Base-by-base conservation (phyloP, 1,140 invertebrate genomes). In the Periplaneta americana region DNA sequence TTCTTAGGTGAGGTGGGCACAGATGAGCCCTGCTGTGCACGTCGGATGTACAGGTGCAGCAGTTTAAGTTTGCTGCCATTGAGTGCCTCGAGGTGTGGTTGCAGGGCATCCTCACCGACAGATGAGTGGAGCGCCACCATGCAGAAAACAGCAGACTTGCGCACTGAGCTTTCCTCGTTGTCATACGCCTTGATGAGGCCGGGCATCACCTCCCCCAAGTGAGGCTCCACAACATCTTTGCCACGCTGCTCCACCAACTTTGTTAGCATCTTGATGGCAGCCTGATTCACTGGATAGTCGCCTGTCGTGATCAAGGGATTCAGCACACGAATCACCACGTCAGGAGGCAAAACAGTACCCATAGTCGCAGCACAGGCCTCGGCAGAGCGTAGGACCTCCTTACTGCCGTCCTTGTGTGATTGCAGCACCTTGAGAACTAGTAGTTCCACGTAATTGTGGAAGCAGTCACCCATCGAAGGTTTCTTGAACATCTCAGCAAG, bases 141-240 rank as follows among this genome's bases (percentile, higher is more conserved):
- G 86, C 96, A 98, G 88, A 99, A 98, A 1, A 98, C 96, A 13
- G 96, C 95, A 82, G 96, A 96, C 87, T 99, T 98, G 22, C 98
- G 91, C 34, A 98, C 96, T 80, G 95, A 93, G 82, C 96, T 97
- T 87, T 98, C 96, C 31, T 91, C 88, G 86, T 95, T 93, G 86
- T 98, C 96, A 86, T 97, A 98, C 9, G 96, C 94, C 89, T 95
- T 94, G 18, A 97, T 92, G 31, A 98, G 91, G 36, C 95, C 94
- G n/a, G 95, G 95, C 93, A 98, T 97, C 78, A 98, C 91, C 82
- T 93, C 92, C 1, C 92, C 89, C 74, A 98, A 90, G 85, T 93
- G 91, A 77, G 94, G 91, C 85, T 96, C 92, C 35, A 95, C 92
- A 10, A 94, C 90, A 92, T 22, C 89, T 85, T 3, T 92, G 17